Evolutionary conservation across 2,888 invertebrate species (phyloP).

Genomic region (Glaucopsyche alexis): DNA sequence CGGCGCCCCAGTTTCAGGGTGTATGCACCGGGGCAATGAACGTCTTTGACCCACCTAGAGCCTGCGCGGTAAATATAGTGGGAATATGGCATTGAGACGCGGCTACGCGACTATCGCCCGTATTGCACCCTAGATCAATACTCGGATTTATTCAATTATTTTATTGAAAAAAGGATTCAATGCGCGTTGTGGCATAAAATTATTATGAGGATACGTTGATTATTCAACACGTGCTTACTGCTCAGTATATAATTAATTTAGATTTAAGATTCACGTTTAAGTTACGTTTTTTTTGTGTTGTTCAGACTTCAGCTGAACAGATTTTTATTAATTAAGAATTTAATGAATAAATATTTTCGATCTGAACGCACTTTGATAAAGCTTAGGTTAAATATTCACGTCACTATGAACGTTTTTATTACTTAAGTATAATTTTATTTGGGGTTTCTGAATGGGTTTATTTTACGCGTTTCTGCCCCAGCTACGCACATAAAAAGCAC

Average conservation of each 20-base stretch:
- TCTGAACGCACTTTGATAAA: too few relatives aligned
- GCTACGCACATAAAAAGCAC: too few relatives aligned
- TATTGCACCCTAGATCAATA: conserved; percentile 26
- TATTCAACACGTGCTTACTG: not conserved
- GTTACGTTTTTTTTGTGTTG: too few relatives aligned
- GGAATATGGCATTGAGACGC: conserved; percentile 69
- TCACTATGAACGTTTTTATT: too few relatives aligned
- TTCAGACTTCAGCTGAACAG: too few relatives aligned
- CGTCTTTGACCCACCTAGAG: conserved; percentile 72
- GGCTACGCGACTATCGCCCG: conserved; percentile 35
- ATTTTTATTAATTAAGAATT: too few relatives aligned
- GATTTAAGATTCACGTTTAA: too few relatives aligned
- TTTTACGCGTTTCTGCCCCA: too few relatives aligned
- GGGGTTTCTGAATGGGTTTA: too few relatives aligned
- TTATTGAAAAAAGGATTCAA: not conserved
- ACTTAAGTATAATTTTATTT: too few relatives aligned
- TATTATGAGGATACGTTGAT: not conserved
- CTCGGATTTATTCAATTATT: conserved; percentile 18
- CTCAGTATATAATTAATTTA: not conserved
- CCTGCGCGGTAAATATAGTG: conserved; percentile 65
- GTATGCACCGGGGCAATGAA: conserved; percentile 67
- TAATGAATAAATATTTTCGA: too few relatives aligned
- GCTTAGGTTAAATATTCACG: too few relatives aligned
- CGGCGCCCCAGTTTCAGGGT: conserved; percentile 67
- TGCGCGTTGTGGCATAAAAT: not conserved